Evolutionary conservation across 2,797 vertebrate genomes (phyloP), one percentile per base, ranked within the genome.

Genomic region (Aeoliscus strigatus): DNA sequence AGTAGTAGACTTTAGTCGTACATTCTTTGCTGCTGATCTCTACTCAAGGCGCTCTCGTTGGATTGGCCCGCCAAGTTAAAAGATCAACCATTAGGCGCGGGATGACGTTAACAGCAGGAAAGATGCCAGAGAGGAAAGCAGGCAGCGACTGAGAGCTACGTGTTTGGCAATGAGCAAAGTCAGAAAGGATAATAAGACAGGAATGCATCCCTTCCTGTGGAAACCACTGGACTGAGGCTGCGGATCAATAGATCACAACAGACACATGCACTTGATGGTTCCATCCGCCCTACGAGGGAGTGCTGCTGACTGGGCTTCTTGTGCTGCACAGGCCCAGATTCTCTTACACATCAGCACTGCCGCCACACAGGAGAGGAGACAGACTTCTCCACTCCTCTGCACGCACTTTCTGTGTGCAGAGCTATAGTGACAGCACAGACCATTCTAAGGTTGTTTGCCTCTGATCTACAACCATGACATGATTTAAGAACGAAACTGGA

Each of bases 231-330:
- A 60, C 54, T 53, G 18, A 23, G 37, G 39, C 51, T 51, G 25
- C 39, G 53, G 69, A 79, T 84, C 75, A 74, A 80, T 81, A 77
- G 69, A 75, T 75, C 70, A 78, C 55, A 79, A 66, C 71, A 82
- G 66, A 45, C 69, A 68, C 57, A 64, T 60, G 28, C 68, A 78
- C 54, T 66, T 52, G 65, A 77, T 72, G 55, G 56, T 59, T 66
- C 47, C 49, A 66, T 63, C 59, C 31, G 17, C 33, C 51, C 53
- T 39, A 14, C 28, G 31, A 69, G 18, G 54, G 35, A 13, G 50
- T 73, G 41, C 55, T 76, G 75, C 77, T 80, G 79, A 82, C 66
- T 70, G 60, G 60, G 63, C 71, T 71, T 63, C 60, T 67, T 44
- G 41, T 36, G 37, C 70, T 70, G 50, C 32, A 57, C 53, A 64